Base-by-base conservation (phyloP, 2,113 vertebrate genomes). In the Globicephala melas region DNA sequence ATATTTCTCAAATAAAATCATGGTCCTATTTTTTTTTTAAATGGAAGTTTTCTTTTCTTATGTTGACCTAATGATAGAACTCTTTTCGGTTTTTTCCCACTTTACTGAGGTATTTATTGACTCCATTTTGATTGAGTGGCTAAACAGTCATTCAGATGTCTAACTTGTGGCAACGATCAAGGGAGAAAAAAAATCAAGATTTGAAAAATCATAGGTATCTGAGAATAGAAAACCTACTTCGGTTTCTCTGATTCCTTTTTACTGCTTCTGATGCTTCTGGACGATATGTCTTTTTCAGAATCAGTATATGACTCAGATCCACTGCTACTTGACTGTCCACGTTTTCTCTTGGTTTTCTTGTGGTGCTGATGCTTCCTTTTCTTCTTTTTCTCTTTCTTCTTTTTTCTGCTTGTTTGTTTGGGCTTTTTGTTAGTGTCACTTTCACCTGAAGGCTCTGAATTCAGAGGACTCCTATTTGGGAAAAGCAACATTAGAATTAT, bases 301-400 rank as follows among this genome's bases (percentile, higher is more conserved):
- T 99, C 98, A 0, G 97, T 95, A 38, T 99, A 99, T 10, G 98
- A 97, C 18, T 99, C 99, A 0, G 98, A 99, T 1, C 98, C 98
- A 0, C 98, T 99, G 97, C 98, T 98, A 20, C 98, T 98, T 0
- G 98, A 98, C 47, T 87, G 98, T 6, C 97, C 98, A 2, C 62
- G 98, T 94, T 97, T 99, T 95, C 98, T 99, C 76, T 98, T 99
- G 23, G 97, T 67, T 90, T 97, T 98, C 96, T 97, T 98, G 60
- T 13, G 98, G 44, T 95, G 98, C 28, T 98, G 98, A 86, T 99
- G 99, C 53, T 99, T 99, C 97, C 98, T 99, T 85, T 98, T 99
- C 44, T 98, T 99, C 96, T 97, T 99, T 90, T 99, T 99, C 92
- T 99, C 99, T 96, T 99, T 99, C 97, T 98, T 98, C 91, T 98